phyloP scores from a whole-genome alignment of 2,797 vertebrate species.

The Rhinella marina region DNA sequence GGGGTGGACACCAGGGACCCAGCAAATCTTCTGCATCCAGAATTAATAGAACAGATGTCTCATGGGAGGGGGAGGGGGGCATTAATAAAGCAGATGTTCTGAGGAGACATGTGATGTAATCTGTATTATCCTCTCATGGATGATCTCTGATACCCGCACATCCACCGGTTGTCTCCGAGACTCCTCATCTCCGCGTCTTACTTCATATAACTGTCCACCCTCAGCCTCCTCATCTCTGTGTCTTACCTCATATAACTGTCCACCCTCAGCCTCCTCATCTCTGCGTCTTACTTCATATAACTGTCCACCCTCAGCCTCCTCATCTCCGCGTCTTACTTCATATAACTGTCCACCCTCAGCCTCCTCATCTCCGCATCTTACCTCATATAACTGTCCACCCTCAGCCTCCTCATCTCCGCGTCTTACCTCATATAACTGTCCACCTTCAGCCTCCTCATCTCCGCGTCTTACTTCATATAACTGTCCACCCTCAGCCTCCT shows the following conservation, averaged over 20 bases:
- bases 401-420: neutral
- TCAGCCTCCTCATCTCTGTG: neutral
- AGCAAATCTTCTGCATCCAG: neutral
- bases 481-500: neutral
- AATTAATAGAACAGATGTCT: neutral
- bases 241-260: too few species aligned
- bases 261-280: neutral
- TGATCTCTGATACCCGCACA: constrained; percentile 31
- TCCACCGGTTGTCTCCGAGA: neutral
- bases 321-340: neutral
- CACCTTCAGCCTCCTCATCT: neutral
- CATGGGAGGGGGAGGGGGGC: neutral
- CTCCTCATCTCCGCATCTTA: neutral
- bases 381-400: neutral
- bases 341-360: neutral
- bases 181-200: neutral
- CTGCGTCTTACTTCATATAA: neutral
- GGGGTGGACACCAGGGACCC: neutral
- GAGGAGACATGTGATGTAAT: constrained; percentile 51
- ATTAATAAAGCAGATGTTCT: constrained; percentile 48
- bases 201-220: neutral
- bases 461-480: neutral
- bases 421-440: neutral
- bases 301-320: neutral
- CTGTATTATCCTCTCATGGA: constrained; percentile 32